Conservation (phyloP, 2,113 vertebrate species). For the Thermophis baileyi region DNA sequence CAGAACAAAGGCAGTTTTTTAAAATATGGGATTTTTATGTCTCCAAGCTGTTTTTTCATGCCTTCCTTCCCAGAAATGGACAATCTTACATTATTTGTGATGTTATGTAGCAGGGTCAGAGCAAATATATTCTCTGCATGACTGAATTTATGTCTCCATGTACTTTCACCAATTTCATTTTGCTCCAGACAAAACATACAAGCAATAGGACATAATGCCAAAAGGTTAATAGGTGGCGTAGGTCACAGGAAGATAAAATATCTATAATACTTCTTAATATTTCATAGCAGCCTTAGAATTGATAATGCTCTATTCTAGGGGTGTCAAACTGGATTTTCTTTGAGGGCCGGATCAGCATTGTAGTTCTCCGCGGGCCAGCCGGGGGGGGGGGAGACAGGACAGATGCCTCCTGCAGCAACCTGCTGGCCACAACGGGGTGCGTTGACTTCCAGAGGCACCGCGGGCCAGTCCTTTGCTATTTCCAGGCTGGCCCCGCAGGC, state of each 20-base stretch:
- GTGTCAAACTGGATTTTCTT: no score
- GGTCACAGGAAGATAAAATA: not conserved
- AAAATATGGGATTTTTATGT: not conserved
- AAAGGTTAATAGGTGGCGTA: not conserved
- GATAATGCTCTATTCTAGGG: not conserved
- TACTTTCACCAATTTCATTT: not conserved
- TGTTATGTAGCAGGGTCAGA: not conserved
- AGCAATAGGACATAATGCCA: not conserved
- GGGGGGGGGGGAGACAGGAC: no score
- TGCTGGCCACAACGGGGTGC: no score
- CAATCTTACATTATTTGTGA: not conserved
- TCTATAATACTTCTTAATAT: not conserved
- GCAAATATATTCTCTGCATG: not conserved
- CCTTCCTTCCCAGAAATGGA: not conserved
- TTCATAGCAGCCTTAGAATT: not conserved
- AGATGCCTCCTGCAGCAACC: no score
- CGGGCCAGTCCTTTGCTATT: no score
- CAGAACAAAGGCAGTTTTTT: not conserved
- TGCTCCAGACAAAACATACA: not conserved
- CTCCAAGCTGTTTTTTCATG: not conserved
- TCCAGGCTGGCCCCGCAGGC: no score
- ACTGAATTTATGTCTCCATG: not conserved
- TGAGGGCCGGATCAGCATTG: no score
- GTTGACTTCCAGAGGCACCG: no score
- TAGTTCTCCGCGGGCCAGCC: no score